Percentiles rank a stretch among this genome's conserved stretches.
Evolutionary conservation across 2,797 vertebrate genomes (phyloP).

Genomic region (Gymnothorax reevesii): DNA sequence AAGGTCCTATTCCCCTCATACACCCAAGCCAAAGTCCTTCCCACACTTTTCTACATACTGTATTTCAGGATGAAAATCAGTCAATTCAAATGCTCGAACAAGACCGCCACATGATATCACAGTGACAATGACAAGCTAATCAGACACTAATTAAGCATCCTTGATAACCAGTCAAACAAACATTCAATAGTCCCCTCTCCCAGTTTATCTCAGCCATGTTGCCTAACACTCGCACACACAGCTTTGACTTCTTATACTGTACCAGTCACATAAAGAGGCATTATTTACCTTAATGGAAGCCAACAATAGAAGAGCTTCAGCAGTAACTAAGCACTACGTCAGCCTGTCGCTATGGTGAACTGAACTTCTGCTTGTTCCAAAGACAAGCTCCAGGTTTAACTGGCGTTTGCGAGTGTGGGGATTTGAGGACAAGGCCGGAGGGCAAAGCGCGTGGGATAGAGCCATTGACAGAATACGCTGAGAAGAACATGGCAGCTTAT

Average conservation of each 20-base stretch:
- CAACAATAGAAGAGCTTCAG: conserved; percentile 65
- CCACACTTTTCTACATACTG: conserved; percentile 36
- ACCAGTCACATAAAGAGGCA: conserved; percentile 67
- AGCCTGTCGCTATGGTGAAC: neutral
- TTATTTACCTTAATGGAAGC: conserved; percentile 73
- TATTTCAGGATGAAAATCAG: conserved; percentile 55
- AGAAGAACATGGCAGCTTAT: neutral
- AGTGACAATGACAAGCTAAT: conserved; percentile 61
- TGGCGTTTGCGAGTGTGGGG: neutral
- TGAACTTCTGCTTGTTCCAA: neutral
- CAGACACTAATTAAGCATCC: conserved; percentile 61
- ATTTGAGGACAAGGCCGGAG: neutral
- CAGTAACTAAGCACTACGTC: neutral
- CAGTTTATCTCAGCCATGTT: neutral
- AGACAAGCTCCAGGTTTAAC: neutral
- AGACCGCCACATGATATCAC: conserved; percentile 50
- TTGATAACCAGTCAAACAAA: conserved; percentile 45
- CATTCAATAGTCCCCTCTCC: conserved; percentile 14
- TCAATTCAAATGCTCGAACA: conserved; percentile 51
- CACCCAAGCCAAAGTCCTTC: neutral
- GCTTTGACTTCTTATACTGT: conserved; percentile 69
- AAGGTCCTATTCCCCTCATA: neutral
- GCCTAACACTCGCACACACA: conserved; percentile 59
- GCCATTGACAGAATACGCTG: neutral
- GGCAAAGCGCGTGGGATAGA: neutral